Base-by-base conservation (phyloP, 2,888 invertebrate species). In the Xestia rhomboidea region DNA sequence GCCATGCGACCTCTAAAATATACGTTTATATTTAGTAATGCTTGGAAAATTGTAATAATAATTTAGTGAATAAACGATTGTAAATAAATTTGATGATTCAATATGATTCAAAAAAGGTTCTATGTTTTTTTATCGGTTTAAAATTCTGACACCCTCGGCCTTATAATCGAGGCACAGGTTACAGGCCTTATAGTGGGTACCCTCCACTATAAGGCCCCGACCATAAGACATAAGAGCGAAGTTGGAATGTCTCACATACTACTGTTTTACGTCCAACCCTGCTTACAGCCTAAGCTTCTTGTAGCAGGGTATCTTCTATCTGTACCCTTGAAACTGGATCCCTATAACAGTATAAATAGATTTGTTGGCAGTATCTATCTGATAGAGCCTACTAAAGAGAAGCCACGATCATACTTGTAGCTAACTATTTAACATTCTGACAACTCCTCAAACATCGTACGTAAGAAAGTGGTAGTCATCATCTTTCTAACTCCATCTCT, bases 1-100 rank as follows among this genome's bases (percentile, higher is more conserved):
- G 68, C 75, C 24, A 49, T 24, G 72, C 70, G 79, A 76, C 87
- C 87, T 84, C 81, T 64, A 79, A 77, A 77, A 73, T 71, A 67
- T 49, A 34, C 44, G 68, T 74, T 81, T 57, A 30, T 30, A 54
- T 76, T 72, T 38, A 57, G 67, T 63, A 79, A 79, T 63, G 57
- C 57, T 63, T 30, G 62, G 64, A 63, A 83, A 64, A 69, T 72
- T 44, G 0, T n/a, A 44, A 49, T 24, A 27, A 21, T 57, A 57
- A 38, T 54, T 38, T 34, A 54, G 54, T 27, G 8, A 73, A 68
- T 38, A 54, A 51, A 51, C 44, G 38, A 27, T 41, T 46, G n/a
- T 51, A 62, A 8, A 38, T 49, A 13, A 30, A 24, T 38, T 49
- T 27, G 13, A 62, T 38, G 27, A 60, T 46, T 72, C 71, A 57